Base-by-base conservation (phyloP, 2,888 invertebrate genomes). In the Drosophila dives region DNA sequence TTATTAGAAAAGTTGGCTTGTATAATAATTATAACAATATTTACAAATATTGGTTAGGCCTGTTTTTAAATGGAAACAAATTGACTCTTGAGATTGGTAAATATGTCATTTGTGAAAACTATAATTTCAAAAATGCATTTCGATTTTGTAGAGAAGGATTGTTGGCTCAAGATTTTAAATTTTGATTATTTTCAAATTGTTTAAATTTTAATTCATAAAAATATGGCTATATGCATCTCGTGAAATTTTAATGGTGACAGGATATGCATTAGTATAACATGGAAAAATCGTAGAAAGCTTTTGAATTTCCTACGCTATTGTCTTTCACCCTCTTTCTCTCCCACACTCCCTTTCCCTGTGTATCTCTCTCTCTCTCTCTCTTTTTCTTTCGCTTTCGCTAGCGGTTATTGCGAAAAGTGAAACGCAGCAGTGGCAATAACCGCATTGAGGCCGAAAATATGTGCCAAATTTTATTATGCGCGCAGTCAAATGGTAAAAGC, bases 391-490 rank as follows among this genome's bases (percentile, higher is more conserved):
- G 17, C 20, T 38, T 53, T 40, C 17, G 17, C 38, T 45, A 34
- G 63, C 38, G 58, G 45, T 50, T 60, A 61, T 56, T 68, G 69
- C 34, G 63, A 65, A 73, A 64, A 77, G 82, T 75, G 72, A 83
- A 75, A 86, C 53, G 80, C 80, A 67, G 20, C 69, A 49, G 70
- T 71, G 66, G 77, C 80, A 72, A 72, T 74, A 73, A 79, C 71
- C 79, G 69, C 82, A 81, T 75, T 64, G 77, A 83, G 61, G 71
- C 87, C 79, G 59, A 83, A 87, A 85, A 87, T 85, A 87, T 85
- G 84, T 79, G 82, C 81, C 88, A 85, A 87, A 85, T 87, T 85
- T 87, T 85, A 87, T 83, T 87, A 79, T 85, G 79, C 72, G 71
- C 65, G 68, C 86, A 85, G 83, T 83, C 83, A 85, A 85, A 83